Conservation (phyloP, 2,888 invertebrate genomes). For the Catocala sponsa region DNA sequence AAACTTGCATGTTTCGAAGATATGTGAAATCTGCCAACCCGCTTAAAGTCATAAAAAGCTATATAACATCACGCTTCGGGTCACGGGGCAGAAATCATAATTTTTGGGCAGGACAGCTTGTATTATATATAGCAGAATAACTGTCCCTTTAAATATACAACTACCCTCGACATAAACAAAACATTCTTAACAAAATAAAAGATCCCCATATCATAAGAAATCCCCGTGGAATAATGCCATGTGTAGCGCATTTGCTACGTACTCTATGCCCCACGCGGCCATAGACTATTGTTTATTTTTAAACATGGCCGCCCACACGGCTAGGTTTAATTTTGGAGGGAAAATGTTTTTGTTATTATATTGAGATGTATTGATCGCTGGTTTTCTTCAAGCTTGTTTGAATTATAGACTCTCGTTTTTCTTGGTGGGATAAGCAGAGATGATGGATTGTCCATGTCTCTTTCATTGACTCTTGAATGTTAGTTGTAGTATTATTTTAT, state of each 20-base stretch:
- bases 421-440: not conserved
- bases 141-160: too few species aligned
- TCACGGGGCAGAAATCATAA: too few species aligned
- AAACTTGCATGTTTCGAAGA: too few species aligned
- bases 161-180: too few species aligned
- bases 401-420: not conserved
- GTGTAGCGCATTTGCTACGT: constrained; percentile 66
- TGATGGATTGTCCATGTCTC: too few species aligned
- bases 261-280: constrained; percentile 56
- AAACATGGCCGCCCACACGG: constrained; percentile 62
- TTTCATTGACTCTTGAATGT: too few species aligned
- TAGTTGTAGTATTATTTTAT: too few species aligned
- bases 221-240: constrained; percentile 73
- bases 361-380: not conserved
- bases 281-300: constrained; percentile 57
- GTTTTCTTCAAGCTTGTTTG: not conserved
- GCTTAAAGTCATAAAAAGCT: too few species aligned
- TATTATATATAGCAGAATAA: too few species aligned
- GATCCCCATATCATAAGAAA: constrained; percentile 41
- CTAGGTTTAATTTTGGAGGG: constrained; percentile 59
- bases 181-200: not conserved
- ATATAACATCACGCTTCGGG: too few species aligned
- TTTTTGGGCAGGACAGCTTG: too few species aligned
- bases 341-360: constrained; percentile 40
- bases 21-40: too few species aligned